A percentile compares a stretch with the other conserved stretches of the same genome.
These are phyloP conservation scores for Probosciger aterrimus DNA, from an alignment of 2,113 vertebrate genomes.

Conservation along the genomic window DNA sequence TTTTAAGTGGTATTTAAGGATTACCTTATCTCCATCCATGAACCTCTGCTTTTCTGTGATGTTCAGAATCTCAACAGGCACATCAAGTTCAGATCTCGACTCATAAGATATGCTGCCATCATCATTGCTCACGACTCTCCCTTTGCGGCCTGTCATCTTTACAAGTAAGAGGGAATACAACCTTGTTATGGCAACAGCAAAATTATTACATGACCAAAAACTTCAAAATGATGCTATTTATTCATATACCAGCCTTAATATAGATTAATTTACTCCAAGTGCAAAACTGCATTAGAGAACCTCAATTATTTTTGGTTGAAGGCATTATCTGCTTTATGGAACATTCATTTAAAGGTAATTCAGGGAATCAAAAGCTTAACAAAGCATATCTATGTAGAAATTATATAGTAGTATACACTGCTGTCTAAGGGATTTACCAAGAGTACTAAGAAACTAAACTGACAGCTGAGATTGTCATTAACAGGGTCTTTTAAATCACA, in stretches of 20 bases:
- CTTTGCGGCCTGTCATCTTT: conserved; percentile 97
- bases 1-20: background rate
- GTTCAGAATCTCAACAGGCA: conserved; percentile 96
- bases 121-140: conserved; percentile 94
- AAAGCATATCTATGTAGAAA: background rate
- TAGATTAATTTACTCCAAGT: background rate
- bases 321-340: background rate
- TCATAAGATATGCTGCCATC: conserved; percentile 97
- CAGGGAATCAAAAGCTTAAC: background rate
- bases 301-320: background rate
- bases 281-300: background rate
- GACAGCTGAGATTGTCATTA: background rate
- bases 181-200: background rate
- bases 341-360: background rate
- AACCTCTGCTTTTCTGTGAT: conserved; percentile 98
- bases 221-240: background rate
- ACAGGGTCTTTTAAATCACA: background rate
- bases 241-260: background rate
- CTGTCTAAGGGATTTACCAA: background rate
- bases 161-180: background rate
- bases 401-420: no score
- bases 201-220: background rate
- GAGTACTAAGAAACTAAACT: background rate
- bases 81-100: conserved; percentile 93
- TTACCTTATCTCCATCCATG: conserved; percentile 98